phyloP scores from a whole-genome alignment of 2,113 vertebrate genomes.

The Tachuris rubrigastra region DNA sequence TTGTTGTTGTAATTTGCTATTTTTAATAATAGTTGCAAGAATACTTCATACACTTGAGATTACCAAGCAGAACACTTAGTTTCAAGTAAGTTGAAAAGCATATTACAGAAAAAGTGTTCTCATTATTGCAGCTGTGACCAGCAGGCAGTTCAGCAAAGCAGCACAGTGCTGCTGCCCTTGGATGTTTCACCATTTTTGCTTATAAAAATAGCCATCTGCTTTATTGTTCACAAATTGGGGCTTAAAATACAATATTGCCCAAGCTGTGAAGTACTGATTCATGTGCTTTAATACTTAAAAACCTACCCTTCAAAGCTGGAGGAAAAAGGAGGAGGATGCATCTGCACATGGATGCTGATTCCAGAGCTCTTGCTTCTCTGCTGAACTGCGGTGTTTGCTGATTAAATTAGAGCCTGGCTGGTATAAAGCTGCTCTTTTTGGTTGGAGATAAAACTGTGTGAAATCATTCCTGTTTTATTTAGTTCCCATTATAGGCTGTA shows the following conservation, averaged over 20 bases:
- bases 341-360: background rate
- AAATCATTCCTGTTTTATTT: background rate
- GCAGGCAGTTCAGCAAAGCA: background rate
- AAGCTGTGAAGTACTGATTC: background rate
- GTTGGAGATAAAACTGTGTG: background rate
- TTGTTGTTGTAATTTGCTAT: background rate
- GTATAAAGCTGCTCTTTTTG: background rate
- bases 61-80: background rate
- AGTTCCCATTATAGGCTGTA: background rate
- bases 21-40: background rate
- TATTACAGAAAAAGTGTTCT: background rate
- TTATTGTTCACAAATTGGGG: background rate
- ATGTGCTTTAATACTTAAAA: background rate
- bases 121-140: background rate
- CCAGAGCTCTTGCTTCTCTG: background rate
- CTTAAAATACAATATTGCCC: background rate
- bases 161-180: background rate
- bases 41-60: background rate
- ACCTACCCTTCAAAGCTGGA: background rate
- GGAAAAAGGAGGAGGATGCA: background rate
- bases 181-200: background rate
- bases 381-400: background rate
- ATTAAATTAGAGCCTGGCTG: background rate
- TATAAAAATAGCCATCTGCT: background rate
- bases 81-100: background rate